These are phyloP conservation scores for Pentalonia nigronervosa DNA, from an alignment of 1,140 invertebrate genomes.

Conservation along the genomic window DNA sequence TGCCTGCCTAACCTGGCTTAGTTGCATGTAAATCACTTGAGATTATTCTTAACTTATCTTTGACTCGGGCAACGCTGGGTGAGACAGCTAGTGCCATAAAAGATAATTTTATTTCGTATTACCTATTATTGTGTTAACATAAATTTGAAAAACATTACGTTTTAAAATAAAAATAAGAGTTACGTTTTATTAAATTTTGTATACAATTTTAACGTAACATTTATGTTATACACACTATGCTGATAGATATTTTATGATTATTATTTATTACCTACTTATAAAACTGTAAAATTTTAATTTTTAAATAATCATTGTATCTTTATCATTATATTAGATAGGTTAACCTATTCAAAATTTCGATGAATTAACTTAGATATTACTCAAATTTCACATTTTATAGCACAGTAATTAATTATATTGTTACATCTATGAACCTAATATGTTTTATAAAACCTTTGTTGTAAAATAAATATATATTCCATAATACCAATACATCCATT, in stretches of 20 bases:
- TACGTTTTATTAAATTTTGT: neutral
- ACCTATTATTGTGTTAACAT: neutral
- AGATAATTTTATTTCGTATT: too few relatives aligned
- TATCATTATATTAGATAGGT: too few relatives aligned
- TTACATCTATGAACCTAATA: neutral
- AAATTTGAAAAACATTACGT: neutral
- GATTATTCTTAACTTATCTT: too few relatives aligned
- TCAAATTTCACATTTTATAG: neutral
- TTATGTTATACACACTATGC: neutral
- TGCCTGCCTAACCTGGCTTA: too few relatives aligned
- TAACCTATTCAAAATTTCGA: neutral
- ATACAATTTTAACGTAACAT: neutral
- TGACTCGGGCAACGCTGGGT: too few relatives aligned
- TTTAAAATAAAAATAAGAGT: neutral
- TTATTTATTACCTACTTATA: neutral
- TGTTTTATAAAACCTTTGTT: neutral
- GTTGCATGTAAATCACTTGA: too few relatives aligned
- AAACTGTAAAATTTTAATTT: neutral
- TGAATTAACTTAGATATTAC: neutral
- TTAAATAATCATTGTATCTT: neutral
- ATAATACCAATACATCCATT: neutral
- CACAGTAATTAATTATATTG: neutral
- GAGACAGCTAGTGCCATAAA: too few relatives aligned
- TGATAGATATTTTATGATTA: neutral
- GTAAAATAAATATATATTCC: neutral